Base-by-base conservation (phyloP, 1,140 invertebrate genomes). In the Temnothorax curvispinosus region DNA sequence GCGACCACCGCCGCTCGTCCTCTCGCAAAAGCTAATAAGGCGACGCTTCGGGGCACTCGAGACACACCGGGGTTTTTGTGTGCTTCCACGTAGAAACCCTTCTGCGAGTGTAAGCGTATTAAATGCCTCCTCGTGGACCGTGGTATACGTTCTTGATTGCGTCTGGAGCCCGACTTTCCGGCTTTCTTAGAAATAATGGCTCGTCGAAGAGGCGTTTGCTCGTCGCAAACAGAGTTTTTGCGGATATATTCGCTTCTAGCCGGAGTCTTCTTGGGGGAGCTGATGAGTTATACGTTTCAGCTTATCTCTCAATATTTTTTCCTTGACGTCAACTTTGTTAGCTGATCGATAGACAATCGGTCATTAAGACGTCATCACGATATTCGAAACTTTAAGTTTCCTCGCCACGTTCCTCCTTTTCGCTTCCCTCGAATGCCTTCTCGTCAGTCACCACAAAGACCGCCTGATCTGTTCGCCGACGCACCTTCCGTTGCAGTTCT, bases 21-120 rank as follows among this genome's bases (percentile, higher is more conserved):
- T 84, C 56, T 47, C 41, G 69, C 80, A 47, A 84, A 84, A 84
- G 80, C 69, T 60, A 84, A 84, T 84, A 84, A 84, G 80, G 44
- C 54, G 56, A 84, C 80, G 80, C 80, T 84, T 50, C 80, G 69
- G 69, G 69, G 13, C 67, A 74, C 67, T 72, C 67, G 67, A 74
- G 67, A 69, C 65, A 65, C 76, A 41, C 60, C 13, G 32, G n/a
- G 54, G 52, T 84, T 84, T 84, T 84, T 84, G 27, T 27, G 27
- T 27, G 80, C 58, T 84, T 27, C 32, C 47, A 15, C 80, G 80
- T 35, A 75, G 80, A 62, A 44, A 62, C 69, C 80, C 80, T 84
- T 60, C 69, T 74, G 69, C 27, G 27, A 21, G 35, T 69, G 18
- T 58, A 44, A 82, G 38, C 67, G 80, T 75, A 84, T 84, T 75